Evolutionary conservation across 1,140 invertebrate genomes (phyloP).

Genomic region (Heliconius hewitsoni): DNA sequence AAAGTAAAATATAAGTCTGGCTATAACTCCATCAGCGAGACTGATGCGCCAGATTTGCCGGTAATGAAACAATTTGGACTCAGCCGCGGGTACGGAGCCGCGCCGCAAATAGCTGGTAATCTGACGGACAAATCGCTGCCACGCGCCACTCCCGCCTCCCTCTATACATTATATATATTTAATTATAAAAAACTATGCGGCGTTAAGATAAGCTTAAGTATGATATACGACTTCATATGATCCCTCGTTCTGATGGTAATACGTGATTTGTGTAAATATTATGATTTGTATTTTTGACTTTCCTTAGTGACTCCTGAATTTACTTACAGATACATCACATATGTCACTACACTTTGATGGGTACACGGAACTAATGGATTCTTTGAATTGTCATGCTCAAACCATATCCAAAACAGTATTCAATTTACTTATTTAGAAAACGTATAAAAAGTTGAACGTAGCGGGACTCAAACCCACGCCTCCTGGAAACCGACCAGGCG

Average conservation of each 20-base stretch:
- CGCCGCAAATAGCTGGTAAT: constrained; percentile 41
- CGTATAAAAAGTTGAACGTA: too few species aligned
- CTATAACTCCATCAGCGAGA: constrained; percentile 25
- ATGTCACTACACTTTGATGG: too few species aligned
- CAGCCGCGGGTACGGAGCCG: constrained; percentile 21
- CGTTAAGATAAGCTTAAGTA: constrained; percentile 1
- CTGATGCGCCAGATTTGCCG: constrained; percentile 40
- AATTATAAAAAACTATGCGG: constrained; percentile 17
- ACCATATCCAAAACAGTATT: too few species aligned
- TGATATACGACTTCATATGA: not conserved
- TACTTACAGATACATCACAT: too few species aligned
- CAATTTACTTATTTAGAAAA: too few species aligned
- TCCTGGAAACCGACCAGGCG: too few species aligned
- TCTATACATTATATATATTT: constrained; percentile 15
- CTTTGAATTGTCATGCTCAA: too few species aligned
- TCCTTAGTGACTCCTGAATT: too few species aligned
- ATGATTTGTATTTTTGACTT: too few species aligned
- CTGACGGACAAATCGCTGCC: constrained; percentile 43
- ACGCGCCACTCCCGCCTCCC: constrained; percentile 24
- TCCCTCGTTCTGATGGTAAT: not conserved
- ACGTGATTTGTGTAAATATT: not conserved
- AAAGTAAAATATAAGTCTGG: constrained; percentile 21
- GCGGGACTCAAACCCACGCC: too few species aligned
- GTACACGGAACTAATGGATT: too few species aligned
- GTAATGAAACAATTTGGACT: constrained; percentile 44